These are phyloP conservation scores for Argopecten irradians DNA, from an alignment of 1,140 invertebrate species.

Conservation along the genomic window DNA sequence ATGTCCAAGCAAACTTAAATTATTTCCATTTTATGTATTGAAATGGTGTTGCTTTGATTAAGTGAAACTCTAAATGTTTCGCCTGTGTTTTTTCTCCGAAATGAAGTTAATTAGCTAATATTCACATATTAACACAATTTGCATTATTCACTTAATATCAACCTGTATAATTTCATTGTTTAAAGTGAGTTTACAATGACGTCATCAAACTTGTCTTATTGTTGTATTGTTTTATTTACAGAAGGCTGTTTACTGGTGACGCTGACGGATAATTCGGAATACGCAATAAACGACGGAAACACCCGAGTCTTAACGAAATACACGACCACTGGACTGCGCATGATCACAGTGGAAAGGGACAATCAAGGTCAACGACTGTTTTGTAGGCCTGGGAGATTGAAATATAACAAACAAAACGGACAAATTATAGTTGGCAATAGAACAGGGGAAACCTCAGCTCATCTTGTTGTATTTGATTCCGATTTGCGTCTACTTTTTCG, in stretches of 20 bases:
- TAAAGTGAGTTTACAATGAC: too few species aligned
- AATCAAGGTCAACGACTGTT: not conserved
- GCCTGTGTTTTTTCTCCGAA: too few species aligned
- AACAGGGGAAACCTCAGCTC: not conserved
- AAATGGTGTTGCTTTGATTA: too few species aligned
- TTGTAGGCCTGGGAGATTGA: not conserved
- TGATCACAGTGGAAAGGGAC: not conserved
- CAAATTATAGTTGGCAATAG: not conserved
- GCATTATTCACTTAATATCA: too few species aligned
- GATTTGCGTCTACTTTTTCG: not conserved
- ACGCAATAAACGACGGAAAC: not conserved
- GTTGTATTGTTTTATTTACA: not conserved
- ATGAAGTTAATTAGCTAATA: too few species aligned
- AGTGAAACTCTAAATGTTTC: too few species aligned
- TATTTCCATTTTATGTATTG: too few species aligned
- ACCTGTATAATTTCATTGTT: too few species aligned
- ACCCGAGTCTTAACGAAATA: not conserved
- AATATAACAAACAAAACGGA: not conserved
- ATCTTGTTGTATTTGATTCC: not conserved
- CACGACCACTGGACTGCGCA: not conserved
- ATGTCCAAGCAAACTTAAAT: too few species aligned
- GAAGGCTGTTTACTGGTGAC: not conserved
- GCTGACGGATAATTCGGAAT: not conserved
- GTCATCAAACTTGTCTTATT: too few species aligned
- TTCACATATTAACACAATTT: too few species aligned